Evolutionary conservation across 2,888 invertebrate species (phyloP).

Genomic region (Ophion slaviceki): DNA sequence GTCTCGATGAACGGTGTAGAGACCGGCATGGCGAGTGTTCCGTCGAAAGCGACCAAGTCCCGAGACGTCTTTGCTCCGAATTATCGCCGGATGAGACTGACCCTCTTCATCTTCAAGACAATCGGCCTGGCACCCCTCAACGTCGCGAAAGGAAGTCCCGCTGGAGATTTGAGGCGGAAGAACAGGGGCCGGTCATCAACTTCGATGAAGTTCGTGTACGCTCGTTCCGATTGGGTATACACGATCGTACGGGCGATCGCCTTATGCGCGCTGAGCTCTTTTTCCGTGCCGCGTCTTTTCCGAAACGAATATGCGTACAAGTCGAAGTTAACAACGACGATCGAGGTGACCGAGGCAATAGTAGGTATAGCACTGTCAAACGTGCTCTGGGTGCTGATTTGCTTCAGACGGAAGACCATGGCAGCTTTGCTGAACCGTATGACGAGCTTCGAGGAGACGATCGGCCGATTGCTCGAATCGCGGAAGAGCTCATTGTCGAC

Average conservation of each 20-base stretch:
- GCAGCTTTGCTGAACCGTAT: slow-evolving; percentile 33
- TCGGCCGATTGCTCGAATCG: not conserved
- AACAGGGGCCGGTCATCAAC: not conserved
- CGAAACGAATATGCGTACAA: not conserved
- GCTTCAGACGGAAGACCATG: slow-evolving; percentile 3
- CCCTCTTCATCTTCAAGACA: slow-evolving; percentile 27
- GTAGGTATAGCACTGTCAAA: slow-evolving; percentile 1
- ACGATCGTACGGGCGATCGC: slow-evolving; percentile 41
- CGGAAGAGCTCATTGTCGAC: not conserved
- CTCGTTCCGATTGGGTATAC: slow-evolving; percentile 56
- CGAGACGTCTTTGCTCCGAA: not conserved
- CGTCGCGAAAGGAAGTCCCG: not conserved
- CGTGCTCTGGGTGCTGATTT: not conserved
- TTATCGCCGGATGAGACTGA: slow-evolving; percentile 8
- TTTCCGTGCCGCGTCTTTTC: slow-evolving; percentile 27
- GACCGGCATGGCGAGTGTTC: slow-evolving; percentile 6
- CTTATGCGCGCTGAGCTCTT: slow-evolving; percentile 21
- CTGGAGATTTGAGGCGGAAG: slow-evolving; percentile 6
- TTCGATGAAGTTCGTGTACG: slow-evolving; percentile 46
- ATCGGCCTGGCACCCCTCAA: slow-evolving; percentile 57
- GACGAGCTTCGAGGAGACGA: not conserved
- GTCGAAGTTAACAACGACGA: not conserved
- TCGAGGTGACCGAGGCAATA: not conserved
- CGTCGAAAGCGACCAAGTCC: not conserved
- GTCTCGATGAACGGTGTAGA: not conserved